Evolutionary conservation across 2,888 invertebrate species (phyloP), one percentile per base, ranked within the genome.

Genomic region (Parnassius mnemosyne): DNA sequence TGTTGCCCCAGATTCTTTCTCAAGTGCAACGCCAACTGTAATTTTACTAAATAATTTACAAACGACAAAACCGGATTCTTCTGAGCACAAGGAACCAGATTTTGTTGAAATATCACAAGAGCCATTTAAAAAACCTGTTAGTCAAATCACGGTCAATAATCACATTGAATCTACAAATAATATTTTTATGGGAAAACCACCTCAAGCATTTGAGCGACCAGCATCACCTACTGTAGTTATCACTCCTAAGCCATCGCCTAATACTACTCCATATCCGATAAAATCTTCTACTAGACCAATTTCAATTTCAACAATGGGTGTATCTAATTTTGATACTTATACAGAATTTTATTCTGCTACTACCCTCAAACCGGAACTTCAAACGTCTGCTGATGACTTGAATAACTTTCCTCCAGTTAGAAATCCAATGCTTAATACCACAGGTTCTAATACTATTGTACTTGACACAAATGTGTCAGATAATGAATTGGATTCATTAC

Each of bases 401-500:
- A 94, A 94, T 46, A 96, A 96, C 72, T 97, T 97, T 87, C 97
- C 97, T 13, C 97, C 97, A 0, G 97, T 96, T 0, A 92, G 97
- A 54, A 96, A 97, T 80, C 97, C 97, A 0, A 95, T 96, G 85
- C 85, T 96, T 0, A 96, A 96, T 66, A 94, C 94, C 71, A 95
- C 95, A 0, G 90, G 92, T 0, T 90, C 93, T 0, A 89, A 92
- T 34, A 83, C 92, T 10, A 87, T 85, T 1, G 69, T 88, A 0
- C 92, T 79, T 57, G 92, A 92, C 54, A 87, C 91, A 5, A 92
- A 89, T 34, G 84, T 93, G 68, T 87, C 92, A 5, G 92, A 93
- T 1, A 92, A 92, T 54, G 93, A 92, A 54, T 85, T 93, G 42
- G 87, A 93, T 47, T 68, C 81, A 2, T 65, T 89, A 1, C 86